These are phyloP conservation scores for Misgurnus mizolepis DNA, from an alignment of 2,113 vertebrate species.

Conservation along the genomic window DNA sequence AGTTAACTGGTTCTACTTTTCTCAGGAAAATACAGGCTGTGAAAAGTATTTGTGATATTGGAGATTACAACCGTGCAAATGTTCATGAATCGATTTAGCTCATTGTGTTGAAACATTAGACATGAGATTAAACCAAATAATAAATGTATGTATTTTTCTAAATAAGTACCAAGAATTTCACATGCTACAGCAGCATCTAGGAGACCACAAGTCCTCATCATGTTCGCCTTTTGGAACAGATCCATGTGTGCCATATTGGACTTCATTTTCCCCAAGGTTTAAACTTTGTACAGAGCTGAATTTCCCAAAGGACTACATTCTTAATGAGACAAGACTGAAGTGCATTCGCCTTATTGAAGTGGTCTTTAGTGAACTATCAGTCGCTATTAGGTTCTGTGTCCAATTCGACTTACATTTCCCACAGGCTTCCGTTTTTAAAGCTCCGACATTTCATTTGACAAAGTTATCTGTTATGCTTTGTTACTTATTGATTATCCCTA, in stretches of 20 bases:
- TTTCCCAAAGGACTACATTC: slow-evolving; percentile 4
- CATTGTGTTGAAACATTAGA: not conserved
- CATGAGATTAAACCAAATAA: not conserved
- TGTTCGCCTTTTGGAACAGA: not conserved
- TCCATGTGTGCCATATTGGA: not conserved
- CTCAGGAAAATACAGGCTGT: no score
- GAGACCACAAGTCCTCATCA: not conserved
- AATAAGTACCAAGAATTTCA: no score
- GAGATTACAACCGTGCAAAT: no score
- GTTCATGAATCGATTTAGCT: not conserved
- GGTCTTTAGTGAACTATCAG: not conserved
- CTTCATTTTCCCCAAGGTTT: not conserved
- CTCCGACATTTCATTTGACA: not conserved
- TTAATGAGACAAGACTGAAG: not conserved
- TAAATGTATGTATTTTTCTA: no score
- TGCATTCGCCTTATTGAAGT: not conserved
- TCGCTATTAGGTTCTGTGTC: slow-evolving; percentile 8
- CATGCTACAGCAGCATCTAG: no score
- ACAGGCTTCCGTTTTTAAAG: slow-evolving; percentile 14
- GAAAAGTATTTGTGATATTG: no score
- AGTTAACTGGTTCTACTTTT: no score
- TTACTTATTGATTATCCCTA: slow-evolving; percentile 40
- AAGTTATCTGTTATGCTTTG: slow-evolving; percentile 22
- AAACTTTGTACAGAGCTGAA: not conserved
- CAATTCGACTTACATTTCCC: slow-evolving; percentile 14